Evolutionary conservation across 2,113 vertebrate genomes (phyloP).

Genomic region (Silurus glanis): DNA sequence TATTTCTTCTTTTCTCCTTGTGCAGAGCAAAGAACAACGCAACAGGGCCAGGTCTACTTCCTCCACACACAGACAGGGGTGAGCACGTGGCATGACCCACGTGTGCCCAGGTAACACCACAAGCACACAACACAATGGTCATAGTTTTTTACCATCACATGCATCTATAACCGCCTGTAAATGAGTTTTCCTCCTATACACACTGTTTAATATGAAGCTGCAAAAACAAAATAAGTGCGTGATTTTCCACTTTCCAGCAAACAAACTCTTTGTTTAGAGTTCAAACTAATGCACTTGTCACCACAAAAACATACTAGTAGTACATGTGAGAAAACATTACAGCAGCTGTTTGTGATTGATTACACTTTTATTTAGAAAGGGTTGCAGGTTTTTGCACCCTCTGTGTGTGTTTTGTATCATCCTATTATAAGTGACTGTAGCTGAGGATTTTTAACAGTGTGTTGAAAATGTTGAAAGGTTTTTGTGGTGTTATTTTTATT

Average conservation of each 20-base stretch:
- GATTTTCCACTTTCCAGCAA: not conserved
- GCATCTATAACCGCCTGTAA: not conserved
- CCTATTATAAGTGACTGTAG: no score
- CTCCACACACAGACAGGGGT: slow-evolving; percentile 56
- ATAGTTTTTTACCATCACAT: not conserved
- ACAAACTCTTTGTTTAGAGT: not conserved
- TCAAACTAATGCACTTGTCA: no score
- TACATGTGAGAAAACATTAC: no score
- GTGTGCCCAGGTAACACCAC: slow-evolving; percentile 53
- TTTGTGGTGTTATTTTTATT: no score
- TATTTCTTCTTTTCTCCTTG: not conserved
- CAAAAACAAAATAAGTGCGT: not conserved
- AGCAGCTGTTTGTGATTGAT: no score
- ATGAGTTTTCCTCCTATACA: not conserved
- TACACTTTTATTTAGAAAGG: no score
- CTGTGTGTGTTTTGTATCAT: no score
- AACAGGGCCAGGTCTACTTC: slow-evolving; percentile 57
- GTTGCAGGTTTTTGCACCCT: no score
- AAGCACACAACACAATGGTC: not conserved
- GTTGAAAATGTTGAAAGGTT: no score
- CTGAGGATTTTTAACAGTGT: no score
- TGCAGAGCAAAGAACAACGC: slow-evolving; percentile 54
- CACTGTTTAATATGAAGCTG: not conserved
- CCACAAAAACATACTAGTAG: no score
- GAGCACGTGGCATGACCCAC: slow-evolving; percentile 56